Percentiles rank a stretch among this genome's conserved stretches.
Conservation (phyloP, 2,113 vertebrate species). For the Catharus fuscescens region DNA sequence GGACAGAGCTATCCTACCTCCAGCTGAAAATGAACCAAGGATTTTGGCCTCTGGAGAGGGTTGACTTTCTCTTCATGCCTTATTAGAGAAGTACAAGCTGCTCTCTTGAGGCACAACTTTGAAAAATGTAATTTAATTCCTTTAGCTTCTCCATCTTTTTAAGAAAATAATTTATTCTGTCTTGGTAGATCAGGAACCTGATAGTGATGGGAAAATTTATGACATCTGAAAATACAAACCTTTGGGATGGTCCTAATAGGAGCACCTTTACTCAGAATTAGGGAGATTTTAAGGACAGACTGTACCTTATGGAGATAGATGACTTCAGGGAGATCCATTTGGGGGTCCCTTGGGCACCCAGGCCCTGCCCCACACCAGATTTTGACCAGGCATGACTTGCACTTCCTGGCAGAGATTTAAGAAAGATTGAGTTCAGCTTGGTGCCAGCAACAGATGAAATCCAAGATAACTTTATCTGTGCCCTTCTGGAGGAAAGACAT, state of each 20-base stretch:
- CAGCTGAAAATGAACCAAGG: background rate
- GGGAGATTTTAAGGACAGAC: background rate
- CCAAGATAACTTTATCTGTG: background rate
- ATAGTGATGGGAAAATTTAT: background rate
- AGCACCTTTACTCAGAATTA: background rate
- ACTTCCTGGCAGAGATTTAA: background rate
- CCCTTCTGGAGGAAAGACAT: background rate
- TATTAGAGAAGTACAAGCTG: background rate
- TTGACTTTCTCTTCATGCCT: background rate
- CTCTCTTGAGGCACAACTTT: background rate
- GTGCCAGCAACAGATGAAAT: background rate
- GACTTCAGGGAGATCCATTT: accelerated
- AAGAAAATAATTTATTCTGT: background rate
- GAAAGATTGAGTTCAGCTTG: background rate
- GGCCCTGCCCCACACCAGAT: background rate
- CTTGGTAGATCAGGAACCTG: background rate
- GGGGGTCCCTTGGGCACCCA: accelerated
- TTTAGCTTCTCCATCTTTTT: background rate
- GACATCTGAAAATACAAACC: background rate
- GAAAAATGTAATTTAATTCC: background rate
- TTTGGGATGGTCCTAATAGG: background rate
- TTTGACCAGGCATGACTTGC: background rate
- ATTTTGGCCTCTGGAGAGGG: background rate
- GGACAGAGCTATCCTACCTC: background rate
- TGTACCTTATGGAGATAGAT: background rate